Base-by-base conservation (phyloP, 2,888 invertebrate genomes). In the Hemicrepidius hirtus region DNA sequence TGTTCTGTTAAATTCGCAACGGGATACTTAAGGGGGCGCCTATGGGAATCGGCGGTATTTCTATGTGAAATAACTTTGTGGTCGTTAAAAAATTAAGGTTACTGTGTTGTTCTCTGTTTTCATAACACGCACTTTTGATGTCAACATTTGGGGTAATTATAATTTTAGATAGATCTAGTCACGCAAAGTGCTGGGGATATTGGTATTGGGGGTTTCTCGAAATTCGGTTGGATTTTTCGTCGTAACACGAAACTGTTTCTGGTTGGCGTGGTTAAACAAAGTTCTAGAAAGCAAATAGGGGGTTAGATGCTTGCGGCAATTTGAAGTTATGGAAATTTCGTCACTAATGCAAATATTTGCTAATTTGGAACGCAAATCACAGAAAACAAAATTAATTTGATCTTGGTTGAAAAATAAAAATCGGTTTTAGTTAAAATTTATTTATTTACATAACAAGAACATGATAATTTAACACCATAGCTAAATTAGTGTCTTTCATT, bases 41-140 rank as follows among this genome's bases (percentile, higher is more conserved):
- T 18, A n/a, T 20, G 46, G 46, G 46, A 18, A 20, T 16, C 13
- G 4, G 13, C 46, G 46, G 18, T 46, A 18, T 46, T 1, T 46
- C 6, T 46, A 20, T 46, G 46, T 16, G 20, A 46, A 32, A 4
- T 16, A 0, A 10, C 18, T 37, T 16, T 16, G 50, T 53, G 53
- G 12, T 28, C 21, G 28, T 53, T 53, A 21, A 28, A 40, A 57
- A 37, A 57, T 57, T 57, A 35, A 57, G 37, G 37, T 57, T 57
- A 50, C 50, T 37, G 55, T 55, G 57, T 32, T 57, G 9, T 12
- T n/a, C 12, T 32, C 2, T 10, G 28, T 18, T 57, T 21, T 37
- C 16, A n/a, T 16, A 20, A 57, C 57, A 57, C 57, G 57, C 57
- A 57, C 57, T 35, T 20, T 6, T 35, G 57, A 37, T n/a, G n/a